Evolutionary conservation across 1,140 invertebrate genomes (phyloP).

Genomic region (Rhynchophorus ferrugineus): DNA sequence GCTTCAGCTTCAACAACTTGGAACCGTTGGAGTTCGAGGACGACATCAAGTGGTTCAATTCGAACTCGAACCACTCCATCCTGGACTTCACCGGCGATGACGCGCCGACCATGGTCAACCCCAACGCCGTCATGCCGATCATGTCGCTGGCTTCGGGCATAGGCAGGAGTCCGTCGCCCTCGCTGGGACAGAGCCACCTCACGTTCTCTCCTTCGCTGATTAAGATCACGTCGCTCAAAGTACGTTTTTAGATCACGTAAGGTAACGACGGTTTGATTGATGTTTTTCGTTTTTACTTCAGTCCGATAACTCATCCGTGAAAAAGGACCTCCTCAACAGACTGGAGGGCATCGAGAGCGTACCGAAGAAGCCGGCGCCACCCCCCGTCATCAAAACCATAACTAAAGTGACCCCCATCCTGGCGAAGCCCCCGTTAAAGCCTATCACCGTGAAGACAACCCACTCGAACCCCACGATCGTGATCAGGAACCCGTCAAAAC

Average conservation of each 20-base stretch:
- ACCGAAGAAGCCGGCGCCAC: slow-evolving; percentile 37
- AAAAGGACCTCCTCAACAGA: slow-evolving; percentile 36
- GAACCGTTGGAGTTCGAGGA: slow-evolving; percentile 60
- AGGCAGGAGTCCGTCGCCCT: slow-evolving; percentile 40
- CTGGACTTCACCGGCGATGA: slow-evolving; percentile 65
- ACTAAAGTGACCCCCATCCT: slow-evolving; percentile 36
- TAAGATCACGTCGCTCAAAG: slow-evolving; percentile 47
- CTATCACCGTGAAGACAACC: slow-evolving; percentile 16
- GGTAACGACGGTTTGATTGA: too few species aligned
- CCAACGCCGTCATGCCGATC: slow-evolving; percentile 61
- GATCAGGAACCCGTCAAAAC: slow-evolving; percentile 20
- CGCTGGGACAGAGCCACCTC: slow-evolving; percentile 54
- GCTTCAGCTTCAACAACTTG: slow-evolving; percentile 57
- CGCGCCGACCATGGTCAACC: slow-evolving; percentile 69
- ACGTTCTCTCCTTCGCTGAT: slow-evolving; percentile 58
- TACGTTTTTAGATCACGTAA: neutral
- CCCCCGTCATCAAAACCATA: slow-evolving; percentile 34
- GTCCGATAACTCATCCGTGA: slow-evolving; percentile 27
- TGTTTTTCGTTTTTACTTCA: too few species aligned
- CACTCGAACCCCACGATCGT: slow-evolving; percentile 8
- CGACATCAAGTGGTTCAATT: slow-evolving; percentile 46
- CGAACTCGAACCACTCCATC: slow-evolving; percentile 52
- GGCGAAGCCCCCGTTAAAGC: slow-evolving; percentile 31
- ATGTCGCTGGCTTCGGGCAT: slow-evolving; percentile 39
- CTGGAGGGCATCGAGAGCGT: slow-evolving; percentile 40